phyloP scores from a whole-genome alignment of 2,113 vertebrate species.

The Nothoprocta perdicaria region DNA sequence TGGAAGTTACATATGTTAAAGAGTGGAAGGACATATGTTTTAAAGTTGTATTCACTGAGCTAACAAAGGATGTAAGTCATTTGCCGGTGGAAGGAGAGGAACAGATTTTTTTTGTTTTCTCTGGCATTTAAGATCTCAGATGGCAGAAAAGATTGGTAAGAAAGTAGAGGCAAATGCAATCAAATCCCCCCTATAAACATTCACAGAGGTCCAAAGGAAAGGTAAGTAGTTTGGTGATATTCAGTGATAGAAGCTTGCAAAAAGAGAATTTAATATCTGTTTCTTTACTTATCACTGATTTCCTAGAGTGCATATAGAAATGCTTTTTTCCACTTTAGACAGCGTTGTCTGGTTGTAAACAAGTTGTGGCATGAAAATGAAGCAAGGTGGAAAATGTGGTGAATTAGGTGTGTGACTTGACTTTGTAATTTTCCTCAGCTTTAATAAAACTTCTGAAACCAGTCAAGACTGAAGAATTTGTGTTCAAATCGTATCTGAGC shows the following conservation, averaged over 20 bases:
- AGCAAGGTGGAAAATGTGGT: conserved; percentile 4
- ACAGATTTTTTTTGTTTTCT: not conserved
- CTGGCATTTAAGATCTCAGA: not conserved
- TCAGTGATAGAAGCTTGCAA: conserved; percentile 10
- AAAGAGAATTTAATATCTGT: conserved; percentile 15
- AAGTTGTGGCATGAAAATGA: conserved; percentile 24
- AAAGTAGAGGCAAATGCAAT: not conserved
- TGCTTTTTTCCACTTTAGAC: not conserved
- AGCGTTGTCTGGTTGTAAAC: conserved; percentile 27
- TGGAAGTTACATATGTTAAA: not conserved
- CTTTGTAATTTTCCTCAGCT: conserved; percentile 3
- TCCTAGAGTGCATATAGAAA: conserved; percentile 24
- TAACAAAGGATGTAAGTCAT: not conserved
- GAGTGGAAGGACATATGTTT: not conserved
- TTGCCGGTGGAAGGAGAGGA: not conserved
- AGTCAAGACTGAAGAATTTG: not conserved
- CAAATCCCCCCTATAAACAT: not conserved
- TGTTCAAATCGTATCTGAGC: not conserved
- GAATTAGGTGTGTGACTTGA: conserved; percentile 9
- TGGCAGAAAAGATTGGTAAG: not conserved
- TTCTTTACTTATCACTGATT: conserved; percentile 18
- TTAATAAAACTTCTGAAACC: conserved; percentile 16
- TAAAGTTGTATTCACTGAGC: not conserved
- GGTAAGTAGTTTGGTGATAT: not conserved
- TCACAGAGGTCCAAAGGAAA: conserved; percentile 25